Evolutionary conservation across 2,797 vertebrate genomes (phyloP), one percentile per base, ranked within the genome.

Genomic region (Enteromius thamalakanensis): DNA sequence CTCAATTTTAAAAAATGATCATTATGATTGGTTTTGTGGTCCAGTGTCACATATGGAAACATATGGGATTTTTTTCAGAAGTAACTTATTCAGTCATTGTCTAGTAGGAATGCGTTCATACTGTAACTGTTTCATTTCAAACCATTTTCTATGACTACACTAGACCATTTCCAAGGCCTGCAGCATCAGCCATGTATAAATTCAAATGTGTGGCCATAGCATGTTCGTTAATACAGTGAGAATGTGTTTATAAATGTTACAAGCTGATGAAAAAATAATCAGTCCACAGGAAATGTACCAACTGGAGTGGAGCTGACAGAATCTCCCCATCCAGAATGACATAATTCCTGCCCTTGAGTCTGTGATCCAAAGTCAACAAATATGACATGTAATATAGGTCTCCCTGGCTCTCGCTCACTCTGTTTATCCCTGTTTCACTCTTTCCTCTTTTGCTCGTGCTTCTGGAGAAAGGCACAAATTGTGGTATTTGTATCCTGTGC

Each of bases 261-360:
- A 84, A 85, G 77, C 86, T 58, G 85, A 80, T 80, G 88, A 87
- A 87, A 82, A 87, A 85, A 62, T 85, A 87, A 85, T 87, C 86
- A 82, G 78, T 37, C 75, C 47, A 64, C 69, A 83, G 86, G 86
- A 87, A 87, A 84, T 68, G 71, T 86, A 84, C 82, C 80, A 86
- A 83, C 76, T 77, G 58, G 86, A 85, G 70, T 42, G 79, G 40
- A 82, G 80, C 84, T 87, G 84, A 86, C 85, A 86, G 81, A 85
- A 79, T 85, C 80, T 79, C 42, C 64, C 32, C 12, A 17, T 86
- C 79, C 84, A 84, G 51, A 80, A 86, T 90, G 84, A 90, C 83
- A 84, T 88, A 77, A 89, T 87, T 88, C 72, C 72, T 72, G 72
- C 79, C 76, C 86, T 80, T 81, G 74, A 72, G 51, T 68, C 69